Conservation (phyloP, 2,888 invertebrate genomes). For the Thymelicus sylvestris region DNA sequence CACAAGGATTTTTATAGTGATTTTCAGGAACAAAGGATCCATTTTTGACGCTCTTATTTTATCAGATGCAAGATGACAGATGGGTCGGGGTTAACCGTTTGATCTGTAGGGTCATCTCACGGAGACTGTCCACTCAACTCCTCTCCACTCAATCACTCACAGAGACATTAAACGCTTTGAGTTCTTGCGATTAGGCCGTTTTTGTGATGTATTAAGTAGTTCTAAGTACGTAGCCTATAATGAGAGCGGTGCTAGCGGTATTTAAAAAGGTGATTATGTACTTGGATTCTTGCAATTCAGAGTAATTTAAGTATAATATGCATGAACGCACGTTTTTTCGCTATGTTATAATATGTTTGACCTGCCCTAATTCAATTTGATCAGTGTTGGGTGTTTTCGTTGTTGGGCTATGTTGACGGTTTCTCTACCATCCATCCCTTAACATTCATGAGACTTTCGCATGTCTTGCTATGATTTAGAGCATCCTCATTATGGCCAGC, state of each 20-base stretch:
- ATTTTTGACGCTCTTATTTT: constrained; percentile 10
- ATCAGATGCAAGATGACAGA: constrained; percentile 24
- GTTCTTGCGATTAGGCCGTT: constrained; percentile 2
- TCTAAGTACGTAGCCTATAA: background rate
- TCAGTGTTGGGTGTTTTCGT: too few relatives aligned
- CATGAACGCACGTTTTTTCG: too few relatives aligned
- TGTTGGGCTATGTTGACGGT: too few relatives aligned
- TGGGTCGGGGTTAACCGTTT: constrained; percentile 28
- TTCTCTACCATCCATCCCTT: too few relatives aligned
- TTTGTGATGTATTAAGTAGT: constrained; percentile 9
- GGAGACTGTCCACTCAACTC: constrained; percentile 19
- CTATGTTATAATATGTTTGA: too few relatives aligned
- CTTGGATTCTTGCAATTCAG: too few relatives aligned
- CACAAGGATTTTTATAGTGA: background rate
- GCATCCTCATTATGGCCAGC: too few relatives aligned
- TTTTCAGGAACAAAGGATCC: background rate
- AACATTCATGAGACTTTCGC: too few relatives aligned
- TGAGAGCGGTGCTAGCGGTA: background rate
- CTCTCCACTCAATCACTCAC: constrained; percentile 27
- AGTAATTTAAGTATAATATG: too few relatives aligned
- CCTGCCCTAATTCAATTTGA: too few relatives aligned
- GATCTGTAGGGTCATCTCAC: constrained; percentile 30
- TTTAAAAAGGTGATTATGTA: too few relatives aligned
- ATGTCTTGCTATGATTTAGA: too few relatives aligned
- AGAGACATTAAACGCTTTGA: constrained; percentile 13